Evolutionary conservation across 2,888 invertebrate genomes (phyloP).

Genomic region (Maniola hyperantus): DNA sequence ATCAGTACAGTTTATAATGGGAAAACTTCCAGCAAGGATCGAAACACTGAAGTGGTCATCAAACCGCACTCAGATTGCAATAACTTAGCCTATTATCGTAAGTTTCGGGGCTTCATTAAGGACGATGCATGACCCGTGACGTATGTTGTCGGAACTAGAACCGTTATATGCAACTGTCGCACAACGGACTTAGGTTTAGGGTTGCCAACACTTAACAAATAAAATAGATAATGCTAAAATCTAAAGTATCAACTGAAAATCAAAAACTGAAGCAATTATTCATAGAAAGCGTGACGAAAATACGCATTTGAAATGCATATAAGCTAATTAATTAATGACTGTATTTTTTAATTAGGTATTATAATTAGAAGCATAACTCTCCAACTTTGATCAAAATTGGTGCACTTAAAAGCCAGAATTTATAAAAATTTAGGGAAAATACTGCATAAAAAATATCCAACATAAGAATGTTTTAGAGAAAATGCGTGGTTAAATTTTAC

Average conservation of each 20-base stretch:
- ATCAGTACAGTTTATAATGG: conserved; percentile 63
- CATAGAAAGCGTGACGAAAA: too few relatives aligned
- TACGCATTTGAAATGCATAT: too few relatives aligned
- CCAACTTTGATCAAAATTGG: too few relatives aligned
- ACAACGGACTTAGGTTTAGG: conserved; percentile 42
- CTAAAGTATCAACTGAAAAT: too few relatives aligned
- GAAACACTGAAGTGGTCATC: conserved; percentile 74
- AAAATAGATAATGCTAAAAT: not conserved
- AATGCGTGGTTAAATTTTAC: not conserved
- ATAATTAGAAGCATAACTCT: too few relatives aligned
- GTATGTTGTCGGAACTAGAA: conserved; percentile 65
- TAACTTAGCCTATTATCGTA: conserved; percentile 68
- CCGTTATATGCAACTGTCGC: conserved; percentile 78
- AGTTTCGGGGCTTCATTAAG: conserved; percentile 77
- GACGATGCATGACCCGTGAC: conserved; percentile 73
- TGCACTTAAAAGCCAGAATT: too few relatives aligned
- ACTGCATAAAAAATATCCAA: too few relatives aligned
- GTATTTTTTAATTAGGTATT: too few relatives aligned
- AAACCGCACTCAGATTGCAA: conserved; percentile 72
- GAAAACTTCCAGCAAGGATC: conserved; percentile 62
- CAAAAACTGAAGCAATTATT: too few relatives aligned
- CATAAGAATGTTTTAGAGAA: too few relatives aligned
- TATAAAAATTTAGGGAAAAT: too few relatives aligned
- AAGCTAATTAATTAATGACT: too few relatives aligned
- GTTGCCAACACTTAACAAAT: conserved; percentile 45